phyloP scores from a whole-genome alignment of 2,113 vertebrate genomes.

The Asarcornis scutulata region DNA sequence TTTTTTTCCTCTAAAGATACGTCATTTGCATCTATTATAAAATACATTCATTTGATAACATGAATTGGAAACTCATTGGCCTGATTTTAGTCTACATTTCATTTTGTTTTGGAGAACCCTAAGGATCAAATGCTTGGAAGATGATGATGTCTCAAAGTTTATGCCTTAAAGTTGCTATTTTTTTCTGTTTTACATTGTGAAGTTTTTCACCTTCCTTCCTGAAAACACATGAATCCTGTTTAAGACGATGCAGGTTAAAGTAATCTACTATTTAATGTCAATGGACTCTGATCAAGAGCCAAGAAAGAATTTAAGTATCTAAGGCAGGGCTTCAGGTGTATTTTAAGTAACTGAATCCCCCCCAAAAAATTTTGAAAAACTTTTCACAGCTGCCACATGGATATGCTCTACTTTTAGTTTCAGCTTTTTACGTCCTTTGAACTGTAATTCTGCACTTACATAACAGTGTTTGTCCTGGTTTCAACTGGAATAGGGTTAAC shows the following conservation, averaged over 20 bases:
- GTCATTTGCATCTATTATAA: not conserved
- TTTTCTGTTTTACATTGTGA: not conserved
- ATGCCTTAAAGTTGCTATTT: not conserved
- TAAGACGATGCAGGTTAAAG: not conserved
- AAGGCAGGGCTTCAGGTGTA: not conserved
- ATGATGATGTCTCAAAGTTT: not conserved
- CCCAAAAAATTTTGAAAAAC: not conserved
- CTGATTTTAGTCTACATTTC: not conserved
- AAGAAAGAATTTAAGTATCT: not conserved
- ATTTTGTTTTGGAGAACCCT: not conserved
- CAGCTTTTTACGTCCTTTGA: not conserved
- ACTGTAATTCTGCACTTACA: not conserved
- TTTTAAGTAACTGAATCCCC: not conserved
- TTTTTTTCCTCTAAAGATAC: not conserved
- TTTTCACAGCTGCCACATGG: not conserved
- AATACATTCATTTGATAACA: not conserved
- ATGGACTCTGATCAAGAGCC: not conserved
- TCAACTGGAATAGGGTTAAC: no score
- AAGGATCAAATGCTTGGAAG: not conserved
- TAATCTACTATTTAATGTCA: not conserved
- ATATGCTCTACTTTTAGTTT: not conserved
- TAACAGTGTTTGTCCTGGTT: not conserved
- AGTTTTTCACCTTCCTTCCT: not conserved
- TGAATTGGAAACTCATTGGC: not conserved
- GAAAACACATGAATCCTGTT: not conserved